Base-by-base conservation (phyloP, 2,888 invertebrate species). In the Netelia virgata region DNA sequence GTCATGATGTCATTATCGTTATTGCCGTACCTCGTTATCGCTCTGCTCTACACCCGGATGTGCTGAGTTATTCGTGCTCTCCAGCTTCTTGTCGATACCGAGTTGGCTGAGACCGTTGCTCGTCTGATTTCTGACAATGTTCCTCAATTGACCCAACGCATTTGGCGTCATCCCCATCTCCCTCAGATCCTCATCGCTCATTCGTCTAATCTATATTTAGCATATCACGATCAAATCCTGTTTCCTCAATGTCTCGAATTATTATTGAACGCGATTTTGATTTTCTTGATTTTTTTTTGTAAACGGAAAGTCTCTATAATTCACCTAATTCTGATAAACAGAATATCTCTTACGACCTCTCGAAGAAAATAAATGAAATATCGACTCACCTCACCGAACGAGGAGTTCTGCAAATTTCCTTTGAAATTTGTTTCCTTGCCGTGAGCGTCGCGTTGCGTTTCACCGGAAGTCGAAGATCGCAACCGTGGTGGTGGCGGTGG, bases 131-230 rank as follows among this genome's bases (percentile, higher is more conserved):
- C 95, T 95, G 88, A 96, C 95, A 87, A 96, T 94, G 85, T 95
- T 95, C 80, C 95, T 94, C 87, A 95, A 94, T 89, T 95, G 95
- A 59, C 95, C 95, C 81, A 95, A 94, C 55, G 94, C 94, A 86
- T 94, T 95, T 64, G 91, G 91, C 68, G 94, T 91, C 85, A 94
- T 90, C 57, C 94, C 94, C 86, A 95, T 92, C 83, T 96, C 96
- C 82, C 95, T 94, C 88, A 96, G 93, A 92, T 96, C 95, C 87
- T 96, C 96, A 85, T 96, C 96, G 76, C 95, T 95, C 92, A 96
- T 95, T 90, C 95, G 95, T 88, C 95, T 95, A 89, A 96, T 94
- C 96, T 96, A 93, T 82, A 88, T 82, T 85, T 75, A 84, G 84
- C 81, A 77, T 61, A 64, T 68, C 72, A 77, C 63, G 41, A 77